Percentiles rank a stretch among this genome's conserved stretches.
These are phyloP conservation scores for Desoria tigrina DNA, from an alignment of 2,888 invertebrate species.

Conservation along the genomic window DNA sequence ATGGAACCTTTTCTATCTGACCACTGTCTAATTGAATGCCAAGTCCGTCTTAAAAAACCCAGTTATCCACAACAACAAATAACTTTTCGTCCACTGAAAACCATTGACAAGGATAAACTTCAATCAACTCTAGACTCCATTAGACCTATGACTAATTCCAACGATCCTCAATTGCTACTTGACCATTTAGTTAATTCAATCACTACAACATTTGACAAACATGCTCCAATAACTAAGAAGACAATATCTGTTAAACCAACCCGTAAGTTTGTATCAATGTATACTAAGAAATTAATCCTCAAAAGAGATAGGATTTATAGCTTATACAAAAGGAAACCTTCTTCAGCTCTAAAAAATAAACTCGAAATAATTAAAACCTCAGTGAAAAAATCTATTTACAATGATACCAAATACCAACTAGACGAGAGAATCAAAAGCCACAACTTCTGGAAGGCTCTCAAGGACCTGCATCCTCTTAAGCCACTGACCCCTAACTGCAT, in stretches of 20 bases:
- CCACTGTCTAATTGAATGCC: neutral
- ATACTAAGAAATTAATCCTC: neutral
- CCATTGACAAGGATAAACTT: neutral
- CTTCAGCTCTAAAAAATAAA: neutral
- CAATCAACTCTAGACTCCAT: neutral
- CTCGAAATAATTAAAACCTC: neutral
- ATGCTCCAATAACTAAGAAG: neutral
- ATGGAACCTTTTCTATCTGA: neutral
- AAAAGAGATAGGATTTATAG: neutral
- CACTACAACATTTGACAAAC: neutral
- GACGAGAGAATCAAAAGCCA: neutral
- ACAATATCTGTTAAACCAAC: neutral
- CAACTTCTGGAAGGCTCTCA: neutral
- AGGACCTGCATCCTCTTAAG: neutral
- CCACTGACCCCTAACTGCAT: neutral
- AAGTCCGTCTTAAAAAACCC: neutral
- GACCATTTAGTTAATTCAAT: neutral
- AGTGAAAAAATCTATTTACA: neutral
- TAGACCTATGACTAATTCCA: neutral
- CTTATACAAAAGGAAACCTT: neutral
- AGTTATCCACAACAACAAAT: neutral
- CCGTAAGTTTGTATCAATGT: neutral
- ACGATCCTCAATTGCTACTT: neutral
- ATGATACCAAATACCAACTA: neutral
- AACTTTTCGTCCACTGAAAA: neutral